Conservation (phyloP, 2,888 invertebrate species). For the Lycocerus yunnanus region DNA sequence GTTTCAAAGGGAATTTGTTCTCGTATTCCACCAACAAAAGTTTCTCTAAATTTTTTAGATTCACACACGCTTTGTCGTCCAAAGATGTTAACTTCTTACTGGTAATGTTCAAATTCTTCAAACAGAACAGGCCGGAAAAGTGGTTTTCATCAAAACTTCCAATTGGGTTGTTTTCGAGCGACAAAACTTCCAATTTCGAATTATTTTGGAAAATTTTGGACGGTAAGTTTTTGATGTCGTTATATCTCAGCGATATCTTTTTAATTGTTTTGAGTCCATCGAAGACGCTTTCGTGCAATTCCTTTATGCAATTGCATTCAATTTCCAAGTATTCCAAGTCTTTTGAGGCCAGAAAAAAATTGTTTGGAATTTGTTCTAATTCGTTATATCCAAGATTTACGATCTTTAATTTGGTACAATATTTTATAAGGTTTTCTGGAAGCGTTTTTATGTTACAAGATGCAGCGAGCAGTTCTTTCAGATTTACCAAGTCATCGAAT, state of each 20-base stretch:
- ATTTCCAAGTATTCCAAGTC: background rate
- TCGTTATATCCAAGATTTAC: background rate
- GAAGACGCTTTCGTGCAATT: background rate
- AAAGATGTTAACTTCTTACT: background rate
- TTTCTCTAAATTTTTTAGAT: background rate
- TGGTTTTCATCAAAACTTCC: background rate
- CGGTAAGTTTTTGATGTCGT: background rate
- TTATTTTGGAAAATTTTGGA: background rate
- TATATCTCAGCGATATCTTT: background rate
- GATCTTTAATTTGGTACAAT: background rate
- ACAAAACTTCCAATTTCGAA: background rate
- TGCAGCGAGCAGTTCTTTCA: background rate
- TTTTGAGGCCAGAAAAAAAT: background rate
- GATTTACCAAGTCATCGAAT: background rate
- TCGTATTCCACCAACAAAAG: background rate
- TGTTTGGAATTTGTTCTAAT: background rate
- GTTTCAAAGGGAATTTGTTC: background rate
- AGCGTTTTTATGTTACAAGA: background rate
- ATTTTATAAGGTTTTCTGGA: background rate
- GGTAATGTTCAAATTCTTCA: background rate
- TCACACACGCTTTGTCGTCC: background rate
- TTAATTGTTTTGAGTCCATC: background rate
- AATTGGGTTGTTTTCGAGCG: background rate
- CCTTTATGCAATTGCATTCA: background rate
- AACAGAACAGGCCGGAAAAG: background rate